phyloP scores from a whole-genome alignment of 2,113 vertebrate genomes.

The Hylia prasina region DNA sequence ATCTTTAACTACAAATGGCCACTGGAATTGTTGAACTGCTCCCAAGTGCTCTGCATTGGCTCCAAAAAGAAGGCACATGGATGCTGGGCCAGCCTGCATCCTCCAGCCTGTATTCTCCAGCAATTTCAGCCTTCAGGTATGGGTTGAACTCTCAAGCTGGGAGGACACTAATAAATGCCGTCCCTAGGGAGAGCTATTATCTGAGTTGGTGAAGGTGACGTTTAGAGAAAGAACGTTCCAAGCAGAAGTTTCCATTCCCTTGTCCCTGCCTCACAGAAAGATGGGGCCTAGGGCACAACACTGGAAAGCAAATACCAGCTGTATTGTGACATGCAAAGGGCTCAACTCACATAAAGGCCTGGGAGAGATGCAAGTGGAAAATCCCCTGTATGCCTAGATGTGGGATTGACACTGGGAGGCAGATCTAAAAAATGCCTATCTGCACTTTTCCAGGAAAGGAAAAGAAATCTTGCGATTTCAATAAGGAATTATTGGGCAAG shows the following conservation, averaged over 20 bases:
- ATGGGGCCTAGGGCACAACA: background rate
- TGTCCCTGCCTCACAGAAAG: background rate
- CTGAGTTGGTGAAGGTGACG: background rate
- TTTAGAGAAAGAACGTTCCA: background rate
- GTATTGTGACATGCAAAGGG: background rate
- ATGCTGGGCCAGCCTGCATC: background rate
- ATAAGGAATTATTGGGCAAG: no score
- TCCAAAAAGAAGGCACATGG: background rate
- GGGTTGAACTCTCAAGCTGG: background rate
- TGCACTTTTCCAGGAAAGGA: no score
- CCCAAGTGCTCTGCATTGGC: background rate
- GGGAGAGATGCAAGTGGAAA: background rate
- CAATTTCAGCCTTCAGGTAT: background rate
- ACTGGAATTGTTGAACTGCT: background rate
- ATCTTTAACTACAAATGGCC: background rate
- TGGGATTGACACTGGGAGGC: background rate
- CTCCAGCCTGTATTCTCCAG: background rate
- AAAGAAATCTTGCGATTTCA: no score
- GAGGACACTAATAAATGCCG: background rate
- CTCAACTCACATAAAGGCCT: background rate
- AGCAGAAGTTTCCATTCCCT: background rate
- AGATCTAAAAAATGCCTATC: background rate
- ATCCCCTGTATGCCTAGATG: background rate
- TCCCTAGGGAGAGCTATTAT: background rate
- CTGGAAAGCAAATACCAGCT: background rate